phyloP scores from a whole-genome alignment of 2,113 vertebrate species.

The Telmatochromis sp. region DNA sequence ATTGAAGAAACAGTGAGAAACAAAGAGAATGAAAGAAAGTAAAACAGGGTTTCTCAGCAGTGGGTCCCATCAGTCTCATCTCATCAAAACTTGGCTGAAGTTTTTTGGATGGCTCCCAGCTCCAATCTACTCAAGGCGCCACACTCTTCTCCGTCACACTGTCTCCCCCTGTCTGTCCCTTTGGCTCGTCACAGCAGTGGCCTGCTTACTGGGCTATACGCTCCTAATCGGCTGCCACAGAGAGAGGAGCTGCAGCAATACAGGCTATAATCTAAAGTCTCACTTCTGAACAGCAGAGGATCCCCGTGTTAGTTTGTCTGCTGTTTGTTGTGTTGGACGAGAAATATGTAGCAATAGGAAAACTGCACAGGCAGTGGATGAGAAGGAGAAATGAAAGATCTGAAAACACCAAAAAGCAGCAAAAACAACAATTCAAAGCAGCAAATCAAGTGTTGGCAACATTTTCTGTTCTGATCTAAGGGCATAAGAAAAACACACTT shows the following conservation, averaged over 20 bases:
- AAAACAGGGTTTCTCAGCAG: conserved; percentile 30
- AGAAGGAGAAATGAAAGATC: neutral
- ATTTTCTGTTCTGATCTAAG: neutral
- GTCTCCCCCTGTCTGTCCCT: conserved; percentile 63
- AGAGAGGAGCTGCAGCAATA: conserved; percentile 22
- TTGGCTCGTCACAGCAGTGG: conserved; percentile 50
- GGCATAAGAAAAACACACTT: neutral
- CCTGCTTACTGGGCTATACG: conserved; percentile 22
- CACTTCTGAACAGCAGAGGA: conserved; percentile 28
- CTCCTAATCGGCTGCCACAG: conserved; percentile 41
- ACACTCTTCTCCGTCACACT: conserved; percentile 50
- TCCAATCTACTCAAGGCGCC: conserved; percentile 23
- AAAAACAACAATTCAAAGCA: neutral
- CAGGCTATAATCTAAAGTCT: conserved; percentile 40
- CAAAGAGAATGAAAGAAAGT: conserved; percentile 3
- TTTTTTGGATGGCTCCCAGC: conserved; percentile 55
- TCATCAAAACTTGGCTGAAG: conserved; percentile 65
- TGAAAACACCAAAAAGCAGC: neutral
- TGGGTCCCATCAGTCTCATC: conserved; percentile 51
- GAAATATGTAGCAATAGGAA: conserved; percentile 3
- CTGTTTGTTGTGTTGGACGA: neutral
- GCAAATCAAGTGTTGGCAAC: neutral
- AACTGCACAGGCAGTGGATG: neutral
- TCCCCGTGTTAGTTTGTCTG: conserved; percentile 19
- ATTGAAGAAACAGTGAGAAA: neutral